Evolutionary conservation across 2,888 invertebrate species (phyloP).

Genomic region (Chrysomela aeneicollis): DNA sequence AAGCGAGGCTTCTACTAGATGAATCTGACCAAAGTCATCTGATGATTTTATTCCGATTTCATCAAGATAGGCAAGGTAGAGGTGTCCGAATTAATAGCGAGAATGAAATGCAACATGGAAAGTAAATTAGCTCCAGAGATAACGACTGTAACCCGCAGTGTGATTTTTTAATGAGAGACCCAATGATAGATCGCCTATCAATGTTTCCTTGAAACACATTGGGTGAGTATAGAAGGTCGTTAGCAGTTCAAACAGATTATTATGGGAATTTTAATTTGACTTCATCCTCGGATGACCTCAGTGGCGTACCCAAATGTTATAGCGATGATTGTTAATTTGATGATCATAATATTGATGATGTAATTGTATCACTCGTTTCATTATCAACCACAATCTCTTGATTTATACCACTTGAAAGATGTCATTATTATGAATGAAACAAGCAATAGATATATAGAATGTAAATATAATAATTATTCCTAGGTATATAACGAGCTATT

Average conservation of each 20-base stretch:
- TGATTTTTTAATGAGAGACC: slow-evolving; percentile 35
- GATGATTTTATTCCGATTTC: slow-evolving; percentile 19
- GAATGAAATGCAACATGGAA: slow-evolving; percentile 40
- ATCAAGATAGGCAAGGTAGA: slow-evolving; percentile 33
- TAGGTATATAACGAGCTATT: too few relatives aligned
- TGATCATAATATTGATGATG: too few relatives aligned
- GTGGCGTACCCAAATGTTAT: neutral
- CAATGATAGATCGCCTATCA: slow-evolving; percentile 37
- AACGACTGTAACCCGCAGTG: slow-evolving; percentile 32
- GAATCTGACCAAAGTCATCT: neutral
- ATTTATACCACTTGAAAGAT: too few relatives aligned
- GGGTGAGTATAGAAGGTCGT: slow-evolving; percentile 32
- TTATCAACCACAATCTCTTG: too few relatives aligned
- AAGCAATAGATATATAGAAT: too few relatives aligned
- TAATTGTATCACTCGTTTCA: too few relatives aligned
- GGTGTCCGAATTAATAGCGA: slow-evolving; percentile 39
- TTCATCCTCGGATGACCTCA: neutral
- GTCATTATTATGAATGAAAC: too few relatives aligned
- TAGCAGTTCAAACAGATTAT: slow-evolving; percentile 32
- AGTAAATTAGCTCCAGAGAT: slow-evolving; percentile 40
- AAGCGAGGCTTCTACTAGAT: too few relatives aligned
- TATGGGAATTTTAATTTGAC: slow-evolving; percentile 26
- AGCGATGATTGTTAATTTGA: too few relatives aligned
- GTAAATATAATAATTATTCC: too few relatives aligned
- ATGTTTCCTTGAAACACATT: slow-evolving; percentile 35